Conservation (phyloP, 2,888 invertebrate genomes). For the Chrysina gloriosa region DNA sequence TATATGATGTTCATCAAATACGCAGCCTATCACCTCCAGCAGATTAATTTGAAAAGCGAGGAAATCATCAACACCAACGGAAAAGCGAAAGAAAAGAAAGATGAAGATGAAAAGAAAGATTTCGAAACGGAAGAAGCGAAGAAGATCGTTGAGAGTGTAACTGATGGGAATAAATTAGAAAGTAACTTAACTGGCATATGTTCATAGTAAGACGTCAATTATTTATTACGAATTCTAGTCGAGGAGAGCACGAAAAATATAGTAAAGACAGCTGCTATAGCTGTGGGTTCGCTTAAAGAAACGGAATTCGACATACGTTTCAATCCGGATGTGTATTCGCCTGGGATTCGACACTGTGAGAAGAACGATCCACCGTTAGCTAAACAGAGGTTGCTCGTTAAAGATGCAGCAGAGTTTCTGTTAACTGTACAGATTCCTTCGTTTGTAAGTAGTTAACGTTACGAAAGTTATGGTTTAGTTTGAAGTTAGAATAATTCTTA, state of each 20-base stretch:
- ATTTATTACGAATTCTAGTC: conserved; percentile 65
- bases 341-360: conserved; percentile 88
- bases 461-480: too few species aligned
- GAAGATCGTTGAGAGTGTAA: conserved; percentile 90
- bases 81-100: conserved; percentile 68
- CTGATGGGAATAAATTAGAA: conserved; percentile 83
- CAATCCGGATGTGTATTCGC: conserved; percentile 98
- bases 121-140: conserved; percentile 88
- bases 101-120: conserved; percentile 62
- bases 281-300: conserved; percentile 94
- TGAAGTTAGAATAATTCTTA: too few species aligned
- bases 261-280: conserved; percentile 88
- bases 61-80: conserved; percentile 64
- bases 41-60: conserved; percentile 75
- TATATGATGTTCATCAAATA: conserved; percentile 97
- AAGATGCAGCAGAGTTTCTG: conserved; percentile 95
- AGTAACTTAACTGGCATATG: conserved; percentile 64
- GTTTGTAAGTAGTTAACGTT: conserved; percentile 87
- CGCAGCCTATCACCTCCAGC: conserved; percentile 94
- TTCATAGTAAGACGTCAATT: background rate
- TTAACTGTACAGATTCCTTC: conserved; percentile 94
- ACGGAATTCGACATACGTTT: conserved; percentile 97
- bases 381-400: conserved; percentile 89
- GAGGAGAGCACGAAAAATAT: conserved; percentile 90
- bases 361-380: conserved; percentile 75